These are phyloP conservation scores for Rhynchonycteris naso DNA, from an alignment of 2,797 vertebrate genomes.

Conservation along the genomic window DNA sequence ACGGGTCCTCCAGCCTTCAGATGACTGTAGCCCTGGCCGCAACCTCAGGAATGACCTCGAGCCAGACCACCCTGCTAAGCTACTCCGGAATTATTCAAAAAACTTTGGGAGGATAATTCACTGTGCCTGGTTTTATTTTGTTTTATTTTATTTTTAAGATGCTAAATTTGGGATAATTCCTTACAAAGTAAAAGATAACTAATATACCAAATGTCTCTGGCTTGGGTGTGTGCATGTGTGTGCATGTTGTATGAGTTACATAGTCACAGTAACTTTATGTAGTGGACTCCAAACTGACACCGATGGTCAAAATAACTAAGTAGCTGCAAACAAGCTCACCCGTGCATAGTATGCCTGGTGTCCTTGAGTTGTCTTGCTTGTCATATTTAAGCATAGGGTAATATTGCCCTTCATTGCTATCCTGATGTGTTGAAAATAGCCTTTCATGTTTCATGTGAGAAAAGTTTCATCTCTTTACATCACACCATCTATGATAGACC, in stretches of 20 bases:
- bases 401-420: background rate
- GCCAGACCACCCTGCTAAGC: background rate
- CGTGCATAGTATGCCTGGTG: background rate
- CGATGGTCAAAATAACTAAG: background rate
- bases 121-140: background rate
- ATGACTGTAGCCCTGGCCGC: background rate
- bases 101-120: background rate
- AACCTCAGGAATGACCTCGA: background rate
- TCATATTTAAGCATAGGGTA: background rate
- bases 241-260: background rate
- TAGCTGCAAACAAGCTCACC: background rate
- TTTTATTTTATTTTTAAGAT: background rate
- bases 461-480: constrained; percentile 11
- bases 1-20: too few species aligned
- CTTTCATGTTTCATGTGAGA: background rate
- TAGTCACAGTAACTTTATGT: background rate
- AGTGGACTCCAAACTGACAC: background rate
- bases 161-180: background rate
- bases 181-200: background rate
- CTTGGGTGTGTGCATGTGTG: background rate
- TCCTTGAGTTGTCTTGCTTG: background rate
- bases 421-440: background rate
- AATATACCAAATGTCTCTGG: background rate
- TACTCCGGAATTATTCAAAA: background rate
- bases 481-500: background rate